Conservation (phyloP, 2,888 invertebrate genomes). For the Drosophila prolongata region DNA sequence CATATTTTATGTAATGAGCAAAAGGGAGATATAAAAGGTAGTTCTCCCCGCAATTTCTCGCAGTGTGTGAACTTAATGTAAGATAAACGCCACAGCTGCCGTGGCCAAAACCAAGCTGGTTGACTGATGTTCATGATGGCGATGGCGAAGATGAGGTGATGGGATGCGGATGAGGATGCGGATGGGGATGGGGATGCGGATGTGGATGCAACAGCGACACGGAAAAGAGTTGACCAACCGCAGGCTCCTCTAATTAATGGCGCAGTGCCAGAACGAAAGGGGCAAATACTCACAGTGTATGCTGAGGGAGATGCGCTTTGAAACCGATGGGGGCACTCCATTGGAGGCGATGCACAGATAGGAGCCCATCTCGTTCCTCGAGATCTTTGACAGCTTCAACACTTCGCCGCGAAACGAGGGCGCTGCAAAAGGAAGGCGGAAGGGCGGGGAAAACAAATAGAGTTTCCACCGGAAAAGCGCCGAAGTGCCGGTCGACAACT, state of each 20-base stretch:
- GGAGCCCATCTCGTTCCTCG: constrained; percentile 95
- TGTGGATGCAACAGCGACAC: constrained; percentile 14
- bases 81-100: constrained; percentile 69
- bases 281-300: constrained; percentile 92
- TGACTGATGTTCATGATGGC: constrained; percentile 59
- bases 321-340: constrained; percentile 94
- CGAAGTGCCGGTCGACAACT: constrained; percentile 19
- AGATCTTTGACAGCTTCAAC: constrained; percentile 91
- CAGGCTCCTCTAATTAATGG: constrained; percentile 74
- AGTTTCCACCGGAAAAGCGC: not conserved
- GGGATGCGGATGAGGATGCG: not conserved
- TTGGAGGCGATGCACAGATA: constrained; percentile 96
- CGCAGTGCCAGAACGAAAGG: constrained; percentile 13
- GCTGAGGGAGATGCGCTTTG: constrained; percentile 94
- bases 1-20: too few species aligned
- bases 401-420: constrained; percentile 90
- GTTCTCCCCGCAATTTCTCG: not conserved
- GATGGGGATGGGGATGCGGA: not conserved
- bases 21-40: too few species aligned
- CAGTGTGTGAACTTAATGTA: constrained; percentile 53
- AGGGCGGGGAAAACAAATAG: constrained; percentile 42
- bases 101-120: constrained; percentile 35
- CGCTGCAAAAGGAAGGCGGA: constrained; percentile 85
- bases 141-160: constrained; percentile 13
- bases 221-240: constrained; percentile 60